Evolutionary conservation across 1,140 invertebrate genomes (phyloP).

Genomic region (Dufourea novaeangliae): DNA sequence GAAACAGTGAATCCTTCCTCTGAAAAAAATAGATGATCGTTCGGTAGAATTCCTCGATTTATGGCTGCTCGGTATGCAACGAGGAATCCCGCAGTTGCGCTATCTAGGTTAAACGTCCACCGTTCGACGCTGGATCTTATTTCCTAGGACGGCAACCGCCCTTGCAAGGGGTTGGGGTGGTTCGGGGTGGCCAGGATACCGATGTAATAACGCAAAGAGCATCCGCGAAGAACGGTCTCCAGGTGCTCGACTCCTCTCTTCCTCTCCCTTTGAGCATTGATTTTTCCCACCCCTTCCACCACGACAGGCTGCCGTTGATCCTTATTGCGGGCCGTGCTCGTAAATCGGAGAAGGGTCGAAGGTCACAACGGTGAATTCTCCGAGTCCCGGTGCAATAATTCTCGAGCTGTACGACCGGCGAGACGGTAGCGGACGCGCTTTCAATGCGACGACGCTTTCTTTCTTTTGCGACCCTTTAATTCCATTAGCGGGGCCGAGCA

Average conservation of each 20-base stretch:
- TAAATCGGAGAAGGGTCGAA: constrained; percentile 23
- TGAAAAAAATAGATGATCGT: not conserved
- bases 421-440: not conserved
- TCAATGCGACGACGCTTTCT: not conserved
- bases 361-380: not conserved
- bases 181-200: too few species aligned
- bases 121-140: constrained; percentile 31
- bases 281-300: too few species aligned
- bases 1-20: too few species aligned
- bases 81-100: constrained; percentile 8
- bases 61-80: constrained; percentile 3
- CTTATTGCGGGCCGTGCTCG: constrained; percentile 14
- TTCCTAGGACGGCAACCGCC: constrained; percentile 31
- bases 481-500: not conserved
- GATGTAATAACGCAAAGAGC: constrained; percentile 63
- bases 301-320: not conserved
- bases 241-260: constrained; percentile 36
- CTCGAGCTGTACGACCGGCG: not conserved
- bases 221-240: constrained; percentile 44
- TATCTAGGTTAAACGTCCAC: constrained; percentile 46
- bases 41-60: not conserved
- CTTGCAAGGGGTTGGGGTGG: not conserved
- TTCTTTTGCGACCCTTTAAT: not conserved
- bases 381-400: not conserved
- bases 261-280: constrained; percentile 50